These are phyloP conservation scores for Oreortyx pictus DNA, from an alignment of 2,797 vertebrate genomes.

Conservation along the genomic window DNA sequence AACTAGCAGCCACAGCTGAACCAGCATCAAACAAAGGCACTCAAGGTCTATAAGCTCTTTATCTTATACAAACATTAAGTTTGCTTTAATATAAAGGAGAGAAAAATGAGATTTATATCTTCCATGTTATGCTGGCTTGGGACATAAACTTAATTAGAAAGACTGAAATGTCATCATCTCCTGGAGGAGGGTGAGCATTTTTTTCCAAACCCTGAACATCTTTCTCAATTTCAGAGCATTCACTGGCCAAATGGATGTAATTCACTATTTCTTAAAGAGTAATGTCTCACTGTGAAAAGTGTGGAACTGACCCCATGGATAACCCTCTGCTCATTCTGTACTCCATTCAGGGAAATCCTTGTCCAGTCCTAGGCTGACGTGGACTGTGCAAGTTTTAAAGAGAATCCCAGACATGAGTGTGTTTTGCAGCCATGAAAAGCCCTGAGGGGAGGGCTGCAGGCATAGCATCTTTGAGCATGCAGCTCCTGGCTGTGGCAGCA, in stretches of 20 bases:
- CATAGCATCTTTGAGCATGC: fast-evolving
- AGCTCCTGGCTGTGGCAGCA: not conserved
- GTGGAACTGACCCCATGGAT: not conserved
- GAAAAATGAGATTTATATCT: conserved; percentile 33
- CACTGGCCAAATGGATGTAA: not conserved
- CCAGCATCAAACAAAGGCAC: conserved; percentile 9
- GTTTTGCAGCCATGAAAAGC: not conserved
- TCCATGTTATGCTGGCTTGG: conserved; percentile 26
- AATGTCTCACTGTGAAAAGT: not conserved
- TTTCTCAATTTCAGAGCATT: not conserved
- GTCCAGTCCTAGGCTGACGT: not conserved
- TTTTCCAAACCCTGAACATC: conserved; percentile 3
- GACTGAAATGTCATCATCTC: conserved; percentile 62
- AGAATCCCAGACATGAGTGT: not conserved
- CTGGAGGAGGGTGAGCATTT: conserved; percentile 24
- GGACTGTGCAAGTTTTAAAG: not conserved
- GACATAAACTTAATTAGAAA: conserved; percentile 51
- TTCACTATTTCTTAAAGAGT: conserved; percentile 3
- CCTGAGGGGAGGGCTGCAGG: not conserved
- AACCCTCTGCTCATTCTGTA: not conserved
- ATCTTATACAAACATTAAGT: conserved; percentile 46
- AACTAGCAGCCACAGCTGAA: not conserved
- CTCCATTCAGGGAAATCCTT: conserved; percentile 5
- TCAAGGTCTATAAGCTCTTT: conserved; percentile 4
- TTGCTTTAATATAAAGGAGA: conserved; percentile 38